Base-by-base conservation (phyloP, 2,888 invertebrate genomes). In the Cheilosia vulpina region DNA sequence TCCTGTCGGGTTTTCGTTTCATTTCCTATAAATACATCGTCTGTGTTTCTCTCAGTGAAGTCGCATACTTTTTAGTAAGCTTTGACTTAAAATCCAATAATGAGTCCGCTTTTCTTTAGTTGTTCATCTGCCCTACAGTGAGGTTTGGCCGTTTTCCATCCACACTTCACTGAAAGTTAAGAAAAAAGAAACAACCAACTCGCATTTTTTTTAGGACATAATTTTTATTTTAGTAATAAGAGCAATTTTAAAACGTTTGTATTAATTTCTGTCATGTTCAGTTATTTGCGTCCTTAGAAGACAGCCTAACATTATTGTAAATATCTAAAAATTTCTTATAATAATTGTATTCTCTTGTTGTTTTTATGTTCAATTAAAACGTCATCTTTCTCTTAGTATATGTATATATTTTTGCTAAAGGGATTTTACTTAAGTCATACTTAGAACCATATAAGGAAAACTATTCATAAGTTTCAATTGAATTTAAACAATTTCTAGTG, bases 181-280 rank as follows among this genome's bases (percentile, higher is more conserved):
- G 3, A 47, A 47, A 9, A 19, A 2, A 17, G 6, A 7, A 17
- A 45, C 5, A 45, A 5, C 1, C 19, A 47, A 17, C 19, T 11
- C 13, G 38, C 4, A 2, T 34, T 62, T 68, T 71, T 71, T 77
- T 58, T 73, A 87, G 77, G 82, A 82, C 77, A 87, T 87, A 78
- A 82, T 77, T 87, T 87, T 87, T 81, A 85, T 82, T 87, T 87
- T 82, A 82, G 82, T 82, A 87, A 73, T 87, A 75, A 87, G 87
- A 87, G 82, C 87, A 87, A 87, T 77, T 73, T 87, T 78, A 69
- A 78, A 84, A 79, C 73, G 78, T 84, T 80, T 80, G 17, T 80
- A 69, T 84, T 84, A 71, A 80, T 69, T 83, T 79, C 47, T 62
- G 69, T 78, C 57, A 43, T 63, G 38, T 79, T 79, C 65, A 65